Base-by-base conservation (phyloP, 2,113 vertebrate genomes). In the Brevimyrus niger region DNA sequence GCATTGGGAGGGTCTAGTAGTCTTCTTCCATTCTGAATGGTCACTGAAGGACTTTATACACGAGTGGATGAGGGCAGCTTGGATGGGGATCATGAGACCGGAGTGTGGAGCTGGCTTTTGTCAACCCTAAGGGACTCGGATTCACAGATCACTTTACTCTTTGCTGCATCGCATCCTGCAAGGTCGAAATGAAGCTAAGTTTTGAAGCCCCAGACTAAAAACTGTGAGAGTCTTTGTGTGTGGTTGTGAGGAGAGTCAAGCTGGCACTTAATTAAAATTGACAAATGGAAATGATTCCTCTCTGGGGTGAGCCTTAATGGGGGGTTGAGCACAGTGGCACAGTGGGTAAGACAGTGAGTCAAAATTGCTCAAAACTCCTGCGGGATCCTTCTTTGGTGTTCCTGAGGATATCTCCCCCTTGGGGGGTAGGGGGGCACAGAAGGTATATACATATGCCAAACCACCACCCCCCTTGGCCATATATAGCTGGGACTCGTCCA, bases 181-280 rank as follows among this genome's bases (percentile, higher is more conserved):
- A 31, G 61, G n/a, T 31, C 27, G 9, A 69, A 31, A 69, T 31
- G 61, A 69, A 31, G 61, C 86, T 87, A 80, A 87, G 69, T 51
- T 83, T 83, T 42, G 23, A 55, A 44, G 21, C 21, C 17, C 17
- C 53, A 35, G 51, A 89, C 53, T 73, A 48, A 83, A 89, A 87
- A 76, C 50, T 7, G 11, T 55, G 65, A 47, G n/a, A 86, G 9
- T 47, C 23, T 47, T 46, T 85, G 38, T 87, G 51, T 89, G 87
- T 87, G 0, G 48, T 23, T 87, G 27, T 11, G 23, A 83, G 80
- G 31, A 13, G 89, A 89, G 87, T 21, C n/a, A 82, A 88, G 53
- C 83, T 92, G 13, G 89, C 89, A 90, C 92, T 93, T 93, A 92
- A 95, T 94, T 95, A 91, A 94, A 94, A 92, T 91, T 89, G 92